A percentile compares a stretch with the other conserved stretches of the same genome.
These are phyloP conservation scores for Colletes latitarsis DNA, from an alignment of 1,140 invertebrate species.

Conservation along the genomic window DNA sequence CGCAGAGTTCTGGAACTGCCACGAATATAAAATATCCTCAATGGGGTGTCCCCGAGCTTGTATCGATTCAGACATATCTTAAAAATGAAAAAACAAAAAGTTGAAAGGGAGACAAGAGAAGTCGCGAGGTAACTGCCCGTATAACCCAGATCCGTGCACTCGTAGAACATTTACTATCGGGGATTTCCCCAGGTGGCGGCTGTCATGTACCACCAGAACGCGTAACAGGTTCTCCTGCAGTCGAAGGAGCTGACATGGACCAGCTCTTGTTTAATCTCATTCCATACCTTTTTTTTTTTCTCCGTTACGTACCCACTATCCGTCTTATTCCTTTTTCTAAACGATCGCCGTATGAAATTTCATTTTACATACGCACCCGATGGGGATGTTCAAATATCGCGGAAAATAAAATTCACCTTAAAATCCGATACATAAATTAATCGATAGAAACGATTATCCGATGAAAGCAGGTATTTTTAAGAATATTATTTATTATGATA, in stretches of 20 bases:
- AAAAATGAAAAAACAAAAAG: constrained; percentile 3
- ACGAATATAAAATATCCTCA: constrained; percentile 1
- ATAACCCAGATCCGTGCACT: constrained; percentile 35
- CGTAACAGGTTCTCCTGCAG: constrained; percentile 58
- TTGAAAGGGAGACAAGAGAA: constrained; percentile 9
- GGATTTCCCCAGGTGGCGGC: constrained; percentile 61
- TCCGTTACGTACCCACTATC: constrained; percentile 1
- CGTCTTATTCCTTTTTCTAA: neutral
- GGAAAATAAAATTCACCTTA: too few species aligned
- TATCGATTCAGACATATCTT: constrained; percentile 24
- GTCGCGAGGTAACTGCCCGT: constrained; percentile 34
- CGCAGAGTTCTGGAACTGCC: neutral
- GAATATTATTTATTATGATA: too few species aligned
- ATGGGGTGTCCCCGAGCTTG: constrained; percentile 19
- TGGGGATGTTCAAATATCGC: too few species aligned
- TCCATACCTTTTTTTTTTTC: constrained; percentile 44
- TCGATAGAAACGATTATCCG: neutral
- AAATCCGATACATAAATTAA: neutral
- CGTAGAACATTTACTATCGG: constrained; percentile 59
- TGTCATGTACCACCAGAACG: constrained; percentile 59
- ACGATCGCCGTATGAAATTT: neutral
- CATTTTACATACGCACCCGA: too few species aligned
- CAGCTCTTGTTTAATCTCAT: constrained; percentile 42
- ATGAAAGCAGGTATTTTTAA: too few species aligned
- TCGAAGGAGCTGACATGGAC: constrained; percentile 44